Evolutionary conservation across 2,797 vertebrate genomes (phyloP), one percentile per base, ranked within the genome.

Genomic region (Anas georgica): DNA sequence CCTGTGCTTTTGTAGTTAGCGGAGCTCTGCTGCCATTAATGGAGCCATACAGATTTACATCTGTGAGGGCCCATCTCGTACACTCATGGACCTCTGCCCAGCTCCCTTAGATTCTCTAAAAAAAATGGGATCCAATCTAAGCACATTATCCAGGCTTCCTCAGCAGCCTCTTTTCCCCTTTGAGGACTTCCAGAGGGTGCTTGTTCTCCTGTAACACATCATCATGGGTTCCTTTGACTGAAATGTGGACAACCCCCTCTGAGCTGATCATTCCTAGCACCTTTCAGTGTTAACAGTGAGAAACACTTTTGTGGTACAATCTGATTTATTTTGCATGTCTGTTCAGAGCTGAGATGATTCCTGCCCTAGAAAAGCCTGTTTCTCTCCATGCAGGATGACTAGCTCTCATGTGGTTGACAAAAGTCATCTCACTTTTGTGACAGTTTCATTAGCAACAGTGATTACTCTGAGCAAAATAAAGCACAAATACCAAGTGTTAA

Each of bases 331-430:
- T 91, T 91, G 60, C 60, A 78, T 46, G 17, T 64, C 78, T 95
- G 68, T 89, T 88, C 95, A 84, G 90, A 89, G 41, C 48, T 68
- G n/a, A 88, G 77, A 91, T 82, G 28, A 94, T 41, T 93, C 28
- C 48, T 85, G 86, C 60, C 91, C 93, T 83, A 91, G 81, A 96
- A 95, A 89, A 86, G 75, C 48, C 64, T 93, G 56, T 74, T 94
- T 77, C 22, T 77, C 64, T 87, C 60, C 16, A 35, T 60, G 59
- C 48, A 80, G 74, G 64, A 41, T 83, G 78, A 86, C 73, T 80
- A 79, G 59, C 83, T 84, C 43, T 50, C 52, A 80, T 1, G 17
- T 26, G 50, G 59, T 31, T 79, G 72, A 88, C 1, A 7, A 37
- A 92, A 94, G 68, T 70, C 56, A 58, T 70, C 75, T 95, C 72